Conservation (phyloP, 2,113 vertebrate species). For the Gopherus flavomarginatus region DNA sequence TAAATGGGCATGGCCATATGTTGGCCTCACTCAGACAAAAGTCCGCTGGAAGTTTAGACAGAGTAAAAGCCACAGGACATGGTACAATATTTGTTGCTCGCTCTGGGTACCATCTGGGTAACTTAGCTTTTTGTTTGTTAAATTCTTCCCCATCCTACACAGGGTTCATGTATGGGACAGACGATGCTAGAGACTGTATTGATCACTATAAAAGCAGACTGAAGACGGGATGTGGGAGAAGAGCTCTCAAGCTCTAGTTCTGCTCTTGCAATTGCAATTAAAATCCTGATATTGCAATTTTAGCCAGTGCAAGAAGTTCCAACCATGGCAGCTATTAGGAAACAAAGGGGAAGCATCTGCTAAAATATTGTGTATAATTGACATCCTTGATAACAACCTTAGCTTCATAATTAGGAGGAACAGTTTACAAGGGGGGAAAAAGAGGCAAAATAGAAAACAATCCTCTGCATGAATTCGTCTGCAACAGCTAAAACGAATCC, state of each 20-base stretch:
- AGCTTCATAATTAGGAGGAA: conserved; percentile 51
- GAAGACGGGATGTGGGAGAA: conserved; percentile 70
- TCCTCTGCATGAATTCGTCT: background rate
- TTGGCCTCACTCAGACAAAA: background rate
- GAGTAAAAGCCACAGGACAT: conserved; percentile 17
- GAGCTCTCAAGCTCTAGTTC: conserved; percentile 73
- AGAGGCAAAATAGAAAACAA: background rate
- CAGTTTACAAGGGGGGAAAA: background rate
- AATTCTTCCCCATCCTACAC: conserved; percentile 48
- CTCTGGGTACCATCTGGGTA: conserved; percentile 55
- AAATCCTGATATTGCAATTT: conserved; percentile 70
- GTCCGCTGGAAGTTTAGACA: background rate
- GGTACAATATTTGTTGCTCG: conserved; percentile 23
- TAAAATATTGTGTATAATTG: conserved; percentile 60
- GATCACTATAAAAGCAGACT: conserved; percentile 63
- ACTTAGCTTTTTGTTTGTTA: conserved; percentile 21
- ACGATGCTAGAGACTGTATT: conserved; percentile 57
- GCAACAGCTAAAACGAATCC: background rate
- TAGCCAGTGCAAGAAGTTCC: conserved; percentile 62
- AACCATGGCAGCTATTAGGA: conserved; percentile 59
- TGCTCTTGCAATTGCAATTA: conserved; percentile 70
- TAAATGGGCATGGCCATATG: background rate
- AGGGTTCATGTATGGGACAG: conserved; percentile 54
- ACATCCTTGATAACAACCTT: conserved; percentile 16
- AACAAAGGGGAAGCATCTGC: conserved; percentile 66